Evolutionary conservation across 2,797 vertebrate genomes (phyloP).

Genomic region (Chloroceryle amazona): DNA sequence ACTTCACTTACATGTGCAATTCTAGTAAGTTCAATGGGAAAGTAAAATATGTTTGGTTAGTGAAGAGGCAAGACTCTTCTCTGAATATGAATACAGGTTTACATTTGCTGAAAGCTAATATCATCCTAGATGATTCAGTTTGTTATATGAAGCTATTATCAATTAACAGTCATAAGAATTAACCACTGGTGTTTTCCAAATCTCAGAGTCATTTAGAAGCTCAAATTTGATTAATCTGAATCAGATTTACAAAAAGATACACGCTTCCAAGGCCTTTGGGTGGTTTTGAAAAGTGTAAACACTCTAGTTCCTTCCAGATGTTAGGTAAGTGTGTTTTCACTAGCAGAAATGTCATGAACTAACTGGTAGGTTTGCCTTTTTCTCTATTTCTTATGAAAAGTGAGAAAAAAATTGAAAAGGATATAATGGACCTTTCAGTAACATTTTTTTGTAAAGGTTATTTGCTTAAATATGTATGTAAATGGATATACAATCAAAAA

Average conservation of each 20-base stretch:
- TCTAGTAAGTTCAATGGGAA: not conserved
- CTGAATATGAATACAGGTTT: not conserved
- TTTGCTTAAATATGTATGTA: not conserved
- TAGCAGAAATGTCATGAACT: not conserved
- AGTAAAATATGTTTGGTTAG: not conserved
- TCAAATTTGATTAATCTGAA: not conserved
- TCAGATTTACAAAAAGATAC: not conserved
- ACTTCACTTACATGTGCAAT: not conserved
- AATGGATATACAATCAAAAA: not conserved
- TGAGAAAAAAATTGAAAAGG: not conserved
- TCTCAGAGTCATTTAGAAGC: not conserved
- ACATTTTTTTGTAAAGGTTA: not conserved
- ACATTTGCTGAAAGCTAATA: not conserved
- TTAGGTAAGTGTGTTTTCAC: not conserved
- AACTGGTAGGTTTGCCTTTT: not conserved
- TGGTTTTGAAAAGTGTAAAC: not conserved
- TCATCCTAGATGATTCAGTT: not conserved
- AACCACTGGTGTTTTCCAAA: not conserved
- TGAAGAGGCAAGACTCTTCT: not conserved
- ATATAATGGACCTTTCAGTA: not conserved
- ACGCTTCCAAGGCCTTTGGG: not conserved
- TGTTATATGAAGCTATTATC: not conserved
- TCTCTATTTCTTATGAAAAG: not conserved
- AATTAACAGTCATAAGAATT: not conserved
- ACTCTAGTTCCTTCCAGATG: not conserved